Percentiles rank a stretch among this genome's conserved stretches.
phyloP scores from a whole-genome alignment of 2,113 vertebrate species.

The Platichthys flesus region DNA sequence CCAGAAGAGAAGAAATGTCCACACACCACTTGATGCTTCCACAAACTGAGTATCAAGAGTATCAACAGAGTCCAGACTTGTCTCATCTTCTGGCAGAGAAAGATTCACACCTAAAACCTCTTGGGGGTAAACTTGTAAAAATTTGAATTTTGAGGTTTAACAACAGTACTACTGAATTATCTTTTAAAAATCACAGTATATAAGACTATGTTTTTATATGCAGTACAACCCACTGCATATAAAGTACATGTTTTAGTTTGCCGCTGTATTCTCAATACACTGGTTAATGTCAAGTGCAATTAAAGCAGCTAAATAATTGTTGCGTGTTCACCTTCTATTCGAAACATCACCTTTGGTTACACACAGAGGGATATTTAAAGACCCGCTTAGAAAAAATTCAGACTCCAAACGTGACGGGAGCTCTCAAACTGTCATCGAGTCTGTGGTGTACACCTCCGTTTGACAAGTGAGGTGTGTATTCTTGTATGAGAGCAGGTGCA shows the following conservation, averaged over 20 bases:
- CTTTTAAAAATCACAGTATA: background rate
- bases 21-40: no score
- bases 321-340: background rate
- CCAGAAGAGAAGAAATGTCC: no score
- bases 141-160: background rate
- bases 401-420: background rate
- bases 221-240: background rate
- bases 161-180: background rate
- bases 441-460: constrained; percentile 56
- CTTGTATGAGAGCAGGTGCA: constrained; percentile 86
- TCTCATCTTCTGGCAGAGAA: no score
- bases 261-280: background rate
- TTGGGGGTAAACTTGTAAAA: no score
- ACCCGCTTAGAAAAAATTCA: background rate
- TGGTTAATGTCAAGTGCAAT: background rate
- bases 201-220: background rate
- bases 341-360: constrained; percentile 2
- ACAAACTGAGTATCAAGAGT: no score
- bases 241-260: background rate
- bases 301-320: constrained; percentile 17
- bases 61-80: no score
- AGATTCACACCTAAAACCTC: no score
- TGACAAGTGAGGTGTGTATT: constrained; percentile 85
- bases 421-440: constrained; percentile 36
- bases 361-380: background rate